Conservation (phyloP, 2,797 vertebrate species). For the Nyctalus aviator region DNA sequence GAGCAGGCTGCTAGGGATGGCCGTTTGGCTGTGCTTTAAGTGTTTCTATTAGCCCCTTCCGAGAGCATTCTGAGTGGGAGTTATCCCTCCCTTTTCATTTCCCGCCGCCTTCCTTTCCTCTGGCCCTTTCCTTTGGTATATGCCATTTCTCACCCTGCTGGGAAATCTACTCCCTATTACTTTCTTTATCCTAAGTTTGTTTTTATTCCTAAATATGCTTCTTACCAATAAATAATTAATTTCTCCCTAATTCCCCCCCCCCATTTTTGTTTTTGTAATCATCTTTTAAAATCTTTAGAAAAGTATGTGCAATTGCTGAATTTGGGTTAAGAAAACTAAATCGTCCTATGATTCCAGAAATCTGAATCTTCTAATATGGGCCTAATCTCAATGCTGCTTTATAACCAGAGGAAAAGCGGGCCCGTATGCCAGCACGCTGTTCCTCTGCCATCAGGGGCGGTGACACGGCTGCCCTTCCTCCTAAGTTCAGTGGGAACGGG, state of each 20-base stretch:
- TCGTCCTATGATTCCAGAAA: not conserved
- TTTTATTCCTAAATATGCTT: constrained; percentile 10
- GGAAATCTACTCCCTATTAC: not conserved
- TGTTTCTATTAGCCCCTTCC: not conserved
- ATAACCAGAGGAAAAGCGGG: not conserved
- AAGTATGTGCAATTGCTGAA: constrained; percentile 15
- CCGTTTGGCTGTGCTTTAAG: not conserved
- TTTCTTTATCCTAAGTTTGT: not conserved
- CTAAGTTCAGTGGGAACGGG: not conserved
- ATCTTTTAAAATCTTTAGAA: constrained; percentile 57
- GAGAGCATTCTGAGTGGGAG: not conserved
- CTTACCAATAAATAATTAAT: constrained; percentile 35
- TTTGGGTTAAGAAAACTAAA: constrained; percentile 34
- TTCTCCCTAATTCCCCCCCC: not conserved
- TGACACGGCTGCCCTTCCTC: not conserved
- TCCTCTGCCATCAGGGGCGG: not conserved
- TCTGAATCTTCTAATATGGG: constrained; percentile 6
- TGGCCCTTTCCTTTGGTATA: not conserved
- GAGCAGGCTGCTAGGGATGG: not conserved
- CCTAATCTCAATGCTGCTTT: not conserved
- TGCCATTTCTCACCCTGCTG: not conserved
- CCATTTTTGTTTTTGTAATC: constrained; percentile 12
- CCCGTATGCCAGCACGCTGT: not conserved
- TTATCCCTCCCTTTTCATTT: not conserved
- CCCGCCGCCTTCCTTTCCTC: not conserved